These are phyloP conservation scores for Cheilosia urbana DNA, from an alignment of 2,888 invertebrate species.

Conservation along the genomic window DNA sequence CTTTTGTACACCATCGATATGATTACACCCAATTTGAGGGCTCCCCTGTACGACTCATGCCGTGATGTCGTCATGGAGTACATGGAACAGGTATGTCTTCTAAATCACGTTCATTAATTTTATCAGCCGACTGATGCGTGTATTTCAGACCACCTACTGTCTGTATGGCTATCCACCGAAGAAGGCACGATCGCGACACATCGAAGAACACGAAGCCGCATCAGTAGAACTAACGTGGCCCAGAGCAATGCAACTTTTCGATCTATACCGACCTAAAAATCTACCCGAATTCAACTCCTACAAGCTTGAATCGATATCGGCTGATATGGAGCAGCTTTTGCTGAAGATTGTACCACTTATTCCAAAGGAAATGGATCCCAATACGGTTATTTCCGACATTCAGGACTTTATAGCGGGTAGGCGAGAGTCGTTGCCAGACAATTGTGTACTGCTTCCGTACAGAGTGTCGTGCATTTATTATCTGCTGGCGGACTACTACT, in stretches of 20 bases:
- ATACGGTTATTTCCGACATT: slow-evolving; percentile 86
- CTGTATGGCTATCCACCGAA: slow-evolving; percentile 92
- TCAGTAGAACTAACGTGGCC: slow-evolving; percentile 89
- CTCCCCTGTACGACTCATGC: slow-evolving; percentile 87
- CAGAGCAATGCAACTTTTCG: slow-evolving; percentile 90
- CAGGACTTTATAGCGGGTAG: slow-evolving; percentile 88
- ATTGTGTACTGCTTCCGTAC: slow-evolving; percentile 85
- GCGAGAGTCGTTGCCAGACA: slow-evolving; percentile 85
- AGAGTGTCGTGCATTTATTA: slow-evolving; percentile 92
- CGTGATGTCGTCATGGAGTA: slow-evolving; percentile 90
- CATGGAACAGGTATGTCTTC: slow-evolving; percentile 88
- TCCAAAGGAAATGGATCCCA: slow-evolving; percentile 88
- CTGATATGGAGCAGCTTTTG: slow-evolving; percentile 91
- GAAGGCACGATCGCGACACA: slow-evolving; percentile 85
- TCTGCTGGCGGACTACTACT: slow-evolving; percentile 95
- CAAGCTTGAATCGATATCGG: slow-evolving; percentile 90
- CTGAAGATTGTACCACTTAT: slow-evolving; percentile 88
- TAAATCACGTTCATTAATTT: neutral
- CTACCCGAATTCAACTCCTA: slow-evolving; percentile 93
- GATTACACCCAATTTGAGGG: slow-evolving; percentile 88
- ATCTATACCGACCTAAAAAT: slow-evolving; percentile 91
- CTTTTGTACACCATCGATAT: slow-evolving; percentile 91
- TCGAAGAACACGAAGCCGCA: slow-evolving; percentile 87
- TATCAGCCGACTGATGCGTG: no score
- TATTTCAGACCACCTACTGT: slow-evolving; percentile 87